These are phyloP conservation scores for Paguma larvata DNA, from an alignment of 2,797 vertebrate species.

Conservation along the genomic window DNA sequence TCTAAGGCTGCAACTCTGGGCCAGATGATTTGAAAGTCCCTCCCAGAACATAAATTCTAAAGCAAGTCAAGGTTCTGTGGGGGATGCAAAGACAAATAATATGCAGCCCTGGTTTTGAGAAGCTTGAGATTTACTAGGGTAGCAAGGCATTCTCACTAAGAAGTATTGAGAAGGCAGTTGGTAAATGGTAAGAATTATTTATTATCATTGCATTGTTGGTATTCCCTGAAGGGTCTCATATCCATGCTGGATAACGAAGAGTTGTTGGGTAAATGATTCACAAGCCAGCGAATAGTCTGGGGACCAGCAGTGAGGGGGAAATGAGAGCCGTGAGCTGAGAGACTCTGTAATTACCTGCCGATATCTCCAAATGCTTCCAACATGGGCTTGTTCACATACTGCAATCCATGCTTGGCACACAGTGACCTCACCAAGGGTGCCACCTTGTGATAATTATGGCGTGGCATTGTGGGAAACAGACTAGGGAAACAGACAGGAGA, in stretches of 20 bases:
- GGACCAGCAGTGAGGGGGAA: neutral
- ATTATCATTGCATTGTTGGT: neutral
- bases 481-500: constrained; percentile 82
- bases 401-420: constrained; percentile 91
- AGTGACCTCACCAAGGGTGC: constrained; percentile 90
- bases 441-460: constrained; percentile 92
- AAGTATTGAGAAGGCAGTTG: neutral
- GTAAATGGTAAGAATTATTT: neutral
- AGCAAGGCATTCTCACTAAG: neutral
- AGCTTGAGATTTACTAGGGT: neutral
- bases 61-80: neutral
- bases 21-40: neutral
- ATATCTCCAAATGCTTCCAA: constrained; percentile 88
- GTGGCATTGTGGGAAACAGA: constrained; percentile 94
- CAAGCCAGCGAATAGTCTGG: neutral
- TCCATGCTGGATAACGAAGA: neutral
- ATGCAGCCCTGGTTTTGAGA: neutral
- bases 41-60: neutral
- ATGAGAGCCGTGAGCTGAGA: neutral
- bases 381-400: constrained; percentile 91
- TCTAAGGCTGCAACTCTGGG: neutral
- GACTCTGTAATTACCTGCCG: constrained; percentile 85
- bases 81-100: neutral
- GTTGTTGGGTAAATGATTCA: neutral
- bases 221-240: no score